Evolutionary conservation across 2,113 vertebrate genomes (phyloP).

Genomic region (Chauna torquata): DNA sequence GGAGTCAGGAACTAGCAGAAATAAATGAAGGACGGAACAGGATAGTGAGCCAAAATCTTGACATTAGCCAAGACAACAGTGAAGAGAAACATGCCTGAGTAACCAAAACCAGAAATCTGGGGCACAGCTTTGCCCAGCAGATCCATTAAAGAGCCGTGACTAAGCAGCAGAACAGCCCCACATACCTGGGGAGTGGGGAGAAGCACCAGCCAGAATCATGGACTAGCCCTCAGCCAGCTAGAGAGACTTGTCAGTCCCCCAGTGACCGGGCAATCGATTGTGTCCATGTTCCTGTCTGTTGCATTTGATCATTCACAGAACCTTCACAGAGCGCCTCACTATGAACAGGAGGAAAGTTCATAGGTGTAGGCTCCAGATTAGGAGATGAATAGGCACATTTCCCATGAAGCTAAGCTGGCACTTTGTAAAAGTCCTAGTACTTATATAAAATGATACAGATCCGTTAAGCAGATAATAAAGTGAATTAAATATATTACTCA

Average conservation of each 20-base stretch:
- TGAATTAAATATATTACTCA: neutral
- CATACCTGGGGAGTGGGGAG: neutral
- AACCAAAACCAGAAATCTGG: neutral
- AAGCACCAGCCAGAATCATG: neutral
- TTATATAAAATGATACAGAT: neutral
- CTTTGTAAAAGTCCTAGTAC: neutral
- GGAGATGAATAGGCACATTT: neutral
- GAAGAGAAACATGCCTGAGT: neutral
- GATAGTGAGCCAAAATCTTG: neutral
- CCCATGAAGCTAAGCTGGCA: neutral
- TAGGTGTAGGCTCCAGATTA: neutral
- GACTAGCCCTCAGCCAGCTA: neutral
- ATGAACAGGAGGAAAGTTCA: neutral
- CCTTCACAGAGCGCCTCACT: neutral
- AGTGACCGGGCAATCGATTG: neutral
- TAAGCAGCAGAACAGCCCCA: neutral
- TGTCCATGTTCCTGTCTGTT: neutral
- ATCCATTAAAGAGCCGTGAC: neutral
- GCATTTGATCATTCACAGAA: neutral
- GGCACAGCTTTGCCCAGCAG: neutral
- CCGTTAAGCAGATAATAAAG: slow-evolving; percentile 31
- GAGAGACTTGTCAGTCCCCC: neutral
- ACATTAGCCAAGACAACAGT: neutral
- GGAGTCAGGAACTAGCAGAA: neutral
- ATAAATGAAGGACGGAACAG: neutral